These are phyloP conservation scores for Tachuris rubrigastra DNA, from an alignment of 2,113 vertebrate species.

Conservation along the genomic window DNA sequence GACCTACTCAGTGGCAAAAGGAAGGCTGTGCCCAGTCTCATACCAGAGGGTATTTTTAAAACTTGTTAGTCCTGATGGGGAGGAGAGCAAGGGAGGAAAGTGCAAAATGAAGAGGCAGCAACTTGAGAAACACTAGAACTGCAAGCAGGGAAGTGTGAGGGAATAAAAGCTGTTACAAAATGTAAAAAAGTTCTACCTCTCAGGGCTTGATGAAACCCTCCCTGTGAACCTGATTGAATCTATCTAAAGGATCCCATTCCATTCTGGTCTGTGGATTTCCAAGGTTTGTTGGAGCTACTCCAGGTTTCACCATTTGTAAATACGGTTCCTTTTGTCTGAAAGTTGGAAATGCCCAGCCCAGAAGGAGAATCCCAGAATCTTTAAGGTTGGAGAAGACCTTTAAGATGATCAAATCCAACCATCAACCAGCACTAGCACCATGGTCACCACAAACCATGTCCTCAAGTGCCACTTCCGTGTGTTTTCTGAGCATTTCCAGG, in stretches of 20 bases:
- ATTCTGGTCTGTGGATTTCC: not conserved
- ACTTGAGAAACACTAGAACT: not conserved
- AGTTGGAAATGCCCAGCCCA: not conserved
- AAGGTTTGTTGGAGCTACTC: not conserved
- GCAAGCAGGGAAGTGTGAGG: not conserved
- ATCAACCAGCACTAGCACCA: not conserved
- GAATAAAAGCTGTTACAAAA: not conserved
- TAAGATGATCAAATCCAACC: not conserved
- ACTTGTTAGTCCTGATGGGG: not conserved
- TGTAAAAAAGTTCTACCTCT: not conserved
- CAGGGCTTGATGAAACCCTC: not conserved
- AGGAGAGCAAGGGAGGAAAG: not conserved
- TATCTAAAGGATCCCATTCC: not conserved
- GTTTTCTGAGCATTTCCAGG: not conserved
- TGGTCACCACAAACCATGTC: not conserved
- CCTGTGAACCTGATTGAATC: not conserved
- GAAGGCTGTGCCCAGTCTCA: not conserved
- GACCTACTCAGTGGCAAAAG: not conserved
- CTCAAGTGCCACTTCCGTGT: not conserved
- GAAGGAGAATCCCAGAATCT: not conserved
- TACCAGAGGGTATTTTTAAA: not conserved
- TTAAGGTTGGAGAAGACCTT: not conserved
- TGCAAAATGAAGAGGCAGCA: not conserved
- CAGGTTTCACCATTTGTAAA: not conserved
- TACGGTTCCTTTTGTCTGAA: rapidly evolving